Evolutionary conservation across 2,888 invertebrate species (phyloP).

Genomic region (Periphyllus acericola): DNA sequence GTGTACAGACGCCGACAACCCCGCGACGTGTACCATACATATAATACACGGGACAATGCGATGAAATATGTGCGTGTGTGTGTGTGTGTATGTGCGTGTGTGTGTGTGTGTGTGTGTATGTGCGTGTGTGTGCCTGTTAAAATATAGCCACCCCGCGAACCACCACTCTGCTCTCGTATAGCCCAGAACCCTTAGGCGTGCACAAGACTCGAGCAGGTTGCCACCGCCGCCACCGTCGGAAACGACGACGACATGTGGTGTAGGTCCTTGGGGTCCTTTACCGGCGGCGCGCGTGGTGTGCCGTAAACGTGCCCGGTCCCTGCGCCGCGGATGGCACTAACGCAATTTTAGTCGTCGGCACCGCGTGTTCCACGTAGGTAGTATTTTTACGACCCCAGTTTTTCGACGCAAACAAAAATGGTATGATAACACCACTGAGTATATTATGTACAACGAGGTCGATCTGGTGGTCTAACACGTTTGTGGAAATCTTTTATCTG

Average conservation of each 20-base stretch:
- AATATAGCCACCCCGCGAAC: not conserved
- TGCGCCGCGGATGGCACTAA: not conserved
- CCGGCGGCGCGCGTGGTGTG: not conserved
- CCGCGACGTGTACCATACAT: no score
- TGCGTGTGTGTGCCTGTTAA: not conserved
- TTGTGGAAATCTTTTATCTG: not conserved
- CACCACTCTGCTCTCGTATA: not conserved
- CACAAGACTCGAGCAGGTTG: not conserved
- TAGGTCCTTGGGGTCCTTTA: not conserved
- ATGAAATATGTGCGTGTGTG: not conserved
- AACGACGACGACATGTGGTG: not conserved
- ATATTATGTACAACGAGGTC: not conserved
- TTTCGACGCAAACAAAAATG: not conserved
- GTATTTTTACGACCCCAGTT: not conserved
- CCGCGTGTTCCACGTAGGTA: not conserved
- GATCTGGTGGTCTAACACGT: not conserved
- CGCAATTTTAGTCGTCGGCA: constrained; percentile 1
- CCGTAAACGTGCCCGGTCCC: not conserved
- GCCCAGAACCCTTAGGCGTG: not conserved
- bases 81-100: not conserved
- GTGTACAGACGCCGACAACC: no score
- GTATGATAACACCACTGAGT: not conserved
- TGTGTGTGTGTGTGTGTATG: no score
- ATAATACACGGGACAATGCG: no score
- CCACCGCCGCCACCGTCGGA: not conserved